Evolutionary conservation across 92 coral and sea anemone species (phyloP), one percentile per base, ranked within the genome.

Genomic region (Phenganax marumi): DNA sequence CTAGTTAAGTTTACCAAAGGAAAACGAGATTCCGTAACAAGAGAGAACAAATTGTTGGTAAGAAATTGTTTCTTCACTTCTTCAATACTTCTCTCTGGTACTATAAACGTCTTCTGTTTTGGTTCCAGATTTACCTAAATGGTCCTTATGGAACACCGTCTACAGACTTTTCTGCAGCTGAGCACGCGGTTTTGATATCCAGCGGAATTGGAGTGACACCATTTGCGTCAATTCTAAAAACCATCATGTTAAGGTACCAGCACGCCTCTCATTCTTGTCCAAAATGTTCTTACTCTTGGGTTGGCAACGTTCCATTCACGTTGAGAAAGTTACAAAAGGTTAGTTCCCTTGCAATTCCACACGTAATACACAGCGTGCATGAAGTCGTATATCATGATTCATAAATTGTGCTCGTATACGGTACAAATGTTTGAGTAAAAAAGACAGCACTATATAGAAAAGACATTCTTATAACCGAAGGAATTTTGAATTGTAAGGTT

Each of bases 171-270:
- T 56, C 81, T 21, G 81, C 55, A 18, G 81, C 81, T 54, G 81
- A 76, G 50, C 81, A 76, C 39, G 81, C 81, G 12, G 85, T 92
- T 84, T 90, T 92, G 46, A 85, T 92, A 46, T 90, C 93, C 51
- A 87, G 97, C 12, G 97, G 97, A 0, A 92, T 92, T 50, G 97
- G 93, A 1, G 91, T 92, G 84, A 92, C 97, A 12, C 97, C 97
- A 21, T 86, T 92, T 91, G 93, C 89, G 82, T 92, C 97, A 73
- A 92, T 92, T 85, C 87, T 76, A 48, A 76, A 76, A 76, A 76
- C 81, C 13, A 76, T 76, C 9, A 76, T 76, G 81, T 14, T 76
- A 62, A 55, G 81, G 54, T 76, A 76, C 21, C 81, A 76, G 26
- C 53, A 76, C 26, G 81, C 81, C 12, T 76, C 81, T 18, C 81